phyloP scores from a whole-genome alignment of 2,113 vertebrate genomes.

The Plecturocebus donacophilus region DNA sequence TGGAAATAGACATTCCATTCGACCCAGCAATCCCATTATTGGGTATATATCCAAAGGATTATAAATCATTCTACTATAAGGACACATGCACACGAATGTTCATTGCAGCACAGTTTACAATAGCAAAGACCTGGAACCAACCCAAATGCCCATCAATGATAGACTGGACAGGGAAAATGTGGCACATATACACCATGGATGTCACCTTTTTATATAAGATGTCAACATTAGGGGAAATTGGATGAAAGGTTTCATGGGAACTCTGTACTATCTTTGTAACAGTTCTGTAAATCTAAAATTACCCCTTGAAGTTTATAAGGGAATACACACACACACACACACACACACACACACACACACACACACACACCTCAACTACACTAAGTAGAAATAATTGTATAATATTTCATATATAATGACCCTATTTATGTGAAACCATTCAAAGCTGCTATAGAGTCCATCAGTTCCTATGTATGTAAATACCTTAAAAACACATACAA shows the following conservation, averaged over 20 bases:
- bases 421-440: neutral
- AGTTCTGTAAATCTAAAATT: neutral
- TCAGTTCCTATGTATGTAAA: neutral
- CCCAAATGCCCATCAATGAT: too few species aligned
- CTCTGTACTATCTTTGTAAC: neutral
- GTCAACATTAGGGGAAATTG: neutral
- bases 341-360: too few species aligned
- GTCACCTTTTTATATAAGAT: neutral
- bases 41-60: too few species aligned
- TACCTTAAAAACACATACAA: neutral
- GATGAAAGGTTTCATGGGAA: neutral
- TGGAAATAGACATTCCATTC: too few species aligned
- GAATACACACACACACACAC: too few species aligned
- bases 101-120: too few species aligned
- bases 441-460: neutral
- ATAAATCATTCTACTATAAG: too few species aligned
- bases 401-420: neutral
- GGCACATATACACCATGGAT: too few species aligned
- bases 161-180: too few species aligned
- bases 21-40: too few species aligned
- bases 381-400: neutral
- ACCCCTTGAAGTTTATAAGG: neutral
- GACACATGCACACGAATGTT: too few species aligned
- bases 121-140: too few species aligned
- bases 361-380: neutral